Evolutionary conservation across 2,888 invertebrate species (phyloP), one percentile per base, ranked within the genome.

Genomic region (Leucophenga maculata): DNA sequence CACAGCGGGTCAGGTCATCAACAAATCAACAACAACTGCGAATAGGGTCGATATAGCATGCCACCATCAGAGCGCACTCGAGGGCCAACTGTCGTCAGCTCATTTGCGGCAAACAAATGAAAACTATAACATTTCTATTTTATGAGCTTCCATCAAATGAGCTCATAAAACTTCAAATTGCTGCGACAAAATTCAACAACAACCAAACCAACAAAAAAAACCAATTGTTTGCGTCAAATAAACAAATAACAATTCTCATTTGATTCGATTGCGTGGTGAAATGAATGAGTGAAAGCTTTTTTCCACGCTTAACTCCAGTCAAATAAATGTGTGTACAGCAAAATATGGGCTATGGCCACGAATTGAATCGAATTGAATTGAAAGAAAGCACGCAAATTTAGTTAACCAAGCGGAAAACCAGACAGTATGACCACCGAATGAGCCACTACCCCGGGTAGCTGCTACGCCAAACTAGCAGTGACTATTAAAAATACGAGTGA

Each of bases 361-460:
- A 39, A 26, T 50, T 55, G 39, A 39, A 39, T 39, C 11, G 39
- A 39, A 39, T 39, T 39, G 39, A 85, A 84, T 85, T 85, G 83
- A 78, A 78, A 77, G 75, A 76, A n/a, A 81, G 78, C 85, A 85
- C 85, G 85, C 85, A 80, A 78, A 84, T 77, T 77, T 75, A 80
- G 78, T 76, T 81, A 85, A 76, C 83, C 80, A 85, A 80, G 83
- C 85, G 85, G 85, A 81, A 85, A 85, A 78, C 85, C 85, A 82
- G 78, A 73, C 80, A 74, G 57, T 9, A 26, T 31, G 26, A 57
- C 57, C 57, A 57, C 57, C 22, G 26, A 57, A 18, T 31, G 26
- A 26, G 26, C 16, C 4, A 13, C 0, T 8, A 39, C 54, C 54
- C 11, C 8, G 39, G 39, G 8, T 11, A 3, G 9, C 8, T 39